phyloP scores from a whole-genome alignment of 2,797 vertebrate genomes.

The Eulemur coronatus region DNA sequence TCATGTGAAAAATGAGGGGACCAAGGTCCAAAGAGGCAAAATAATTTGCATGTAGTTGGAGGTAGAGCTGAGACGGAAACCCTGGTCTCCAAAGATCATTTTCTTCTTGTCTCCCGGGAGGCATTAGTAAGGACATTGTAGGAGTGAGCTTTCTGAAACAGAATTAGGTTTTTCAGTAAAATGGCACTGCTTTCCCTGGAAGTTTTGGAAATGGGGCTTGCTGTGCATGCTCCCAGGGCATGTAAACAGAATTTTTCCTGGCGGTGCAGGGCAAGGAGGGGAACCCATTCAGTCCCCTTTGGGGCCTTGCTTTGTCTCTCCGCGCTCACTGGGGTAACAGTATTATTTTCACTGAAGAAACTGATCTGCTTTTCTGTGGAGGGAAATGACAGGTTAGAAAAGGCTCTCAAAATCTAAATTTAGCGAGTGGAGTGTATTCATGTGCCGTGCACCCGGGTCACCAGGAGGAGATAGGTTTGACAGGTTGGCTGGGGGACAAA shows the following conservation, averaged over 20 bases:
- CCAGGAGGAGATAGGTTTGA: slow-evolving; percentile 54
- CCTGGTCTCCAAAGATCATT: background rate
- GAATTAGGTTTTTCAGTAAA: background rate
- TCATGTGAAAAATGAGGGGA: background rate
- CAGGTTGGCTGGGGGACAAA: slow-evolving; percentile 53
- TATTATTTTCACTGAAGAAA: slow-evolving; percentile 15
- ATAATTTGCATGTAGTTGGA: background rate
- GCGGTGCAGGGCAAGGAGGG: background rate
- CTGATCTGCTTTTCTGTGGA: background rate
- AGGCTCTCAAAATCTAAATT: slow-evolving; percentile 36
- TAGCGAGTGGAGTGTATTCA: background rate
- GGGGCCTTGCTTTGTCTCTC: background rate
- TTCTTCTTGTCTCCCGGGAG: background rate
- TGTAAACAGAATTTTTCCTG: background rate
- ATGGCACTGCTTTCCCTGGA: background rate
- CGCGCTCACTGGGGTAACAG: rapidly evolving
- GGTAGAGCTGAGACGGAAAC: background rate
- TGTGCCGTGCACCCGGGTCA: background rate
- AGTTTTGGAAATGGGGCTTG: background rate
- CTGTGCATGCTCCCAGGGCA: background rate
- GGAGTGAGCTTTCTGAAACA: background rate
- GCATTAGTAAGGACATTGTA: background rate
- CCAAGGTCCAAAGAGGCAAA: background rate
- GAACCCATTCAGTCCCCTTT: background rate
- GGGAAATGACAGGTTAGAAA: slow-evolving; percentile 29